Conservation (phyloP, 2,888 invertebrate genomes). For the Aromia moschata region DNA sequence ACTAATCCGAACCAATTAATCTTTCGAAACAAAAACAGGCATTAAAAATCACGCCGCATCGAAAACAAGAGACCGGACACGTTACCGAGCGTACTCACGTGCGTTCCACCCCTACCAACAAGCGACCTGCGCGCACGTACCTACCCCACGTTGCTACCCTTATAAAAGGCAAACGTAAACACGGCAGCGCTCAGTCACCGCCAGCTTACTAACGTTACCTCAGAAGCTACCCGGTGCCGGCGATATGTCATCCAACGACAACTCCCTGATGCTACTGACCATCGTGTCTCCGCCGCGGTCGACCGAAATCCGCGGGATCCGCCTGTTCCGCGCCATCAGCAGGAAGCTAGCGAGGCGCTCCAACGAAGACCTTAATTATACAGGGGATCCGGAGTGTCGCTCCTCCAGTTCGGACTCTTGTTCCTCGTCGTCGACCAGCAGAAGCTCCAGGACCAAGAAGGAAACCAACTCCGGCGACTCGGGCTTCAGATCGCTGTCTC, state of each 20-base stretch:
- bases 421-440: slow-evolving; percentile 57
- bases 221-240: slow-evolving; percentile 15
- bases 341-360: slow-evolving; percentile 69
- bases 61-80: no score
- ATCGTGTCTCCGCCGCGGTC: slow-evolving; percentile 66
- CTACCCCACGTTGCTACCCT: slow-evolving; percentile 50
- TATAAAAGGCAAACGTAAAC: slow-evolving; percentile 55
- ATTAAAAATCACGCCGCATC: no score
- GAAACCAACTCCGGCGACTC: slow-evolving; percentile 50
- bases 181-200: slow-evolving; percentile 41
- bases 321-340: slow-evolving; percentile 74
- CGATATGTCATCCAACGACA: slow-evolving; percentile 41
- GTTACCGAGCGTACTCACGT: slow-evolving; percentile 31
- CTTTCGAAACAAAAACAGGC: no score
- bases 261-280: slow-evolving; percentile 50
- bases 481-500: slow-evolving; percentile 57
- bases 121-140: slow-evolving; percentile 45
- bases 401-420: slow-evolving; percentile 64
- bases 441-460: slow-evolving; percentile 49
- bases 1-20: no score
- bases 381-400: slow-evolving; percentile 62
- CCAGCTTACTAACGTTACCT: slow-evolving; percentile 15
- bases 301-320: slow-evolving; percentile 68
- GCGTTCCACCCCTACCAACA: slow-evolving; percentile 33
- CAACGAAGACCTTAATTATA: slow-evolving; percentile 62